Base-by-base conservation (phyloP, 2,797 vertebrate genomes). In the Gephyroberyx darwinii region DNA sequence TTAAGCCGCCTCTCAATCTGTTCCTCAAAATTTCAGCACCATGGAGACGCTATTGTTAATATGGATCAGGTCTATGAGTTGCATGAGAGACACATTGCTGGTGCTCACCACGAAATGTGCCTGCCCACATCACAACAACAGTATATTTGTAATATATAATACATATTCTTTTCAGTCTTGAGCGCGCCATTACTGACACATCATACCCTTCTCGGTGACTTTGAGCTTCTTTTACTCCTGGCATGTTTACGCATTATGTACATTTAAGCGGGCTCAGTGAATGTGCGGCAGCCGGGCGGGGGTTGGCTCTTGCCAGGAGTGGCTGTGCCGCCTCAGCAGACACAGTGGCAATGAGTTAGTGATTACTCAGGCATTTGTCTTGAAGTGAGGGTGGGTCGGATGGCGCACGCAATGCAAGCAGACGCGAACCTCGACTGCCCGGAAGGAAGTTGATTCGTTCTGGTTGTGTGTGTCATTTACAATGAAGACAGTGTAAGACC, bases 121-220 rank as follows among this genome's bases (percentile, higher is more conserved):
- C 64, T 12, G 12, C 47, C 1, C 17, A 31, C 30, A 37, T 47
- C 4, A 60, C 51, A 9, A 3, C 17, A 9, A 69, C 4, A 55
- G 54, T 8, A 13, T 17, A 45, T 22, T 45, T 9, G 41, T n/a
- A 57, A 43, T 43, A 67, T 65, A 33, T 41, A 64, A 63, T 68
- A 48, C 41, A 41, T 41, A n/a, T 45, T 52, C 45, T 45, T 53
- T 68, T 63, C 5, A n/a, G 10, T 59, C 20, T 58, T 67, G 45
- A 48, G 16, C 59, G 20, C 16, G 48, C 13, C 17, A 39, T 64
- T 69, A 76, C 54, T 19, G 55, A 81, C 57, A 47, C 52, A 78
- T 47, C 52, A 78, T 47, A 19, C n/a, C 17, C 22, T 1, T 41
- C 39, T 62, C 17, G 4, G 39, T 59, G 39, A 20, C 20, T 16